A percentile compares a stretch with the other conserved stretches of the same genome.
Conservation (phyloP, 2,888 invertebrate species). For the Hesperia comma region DNA sequence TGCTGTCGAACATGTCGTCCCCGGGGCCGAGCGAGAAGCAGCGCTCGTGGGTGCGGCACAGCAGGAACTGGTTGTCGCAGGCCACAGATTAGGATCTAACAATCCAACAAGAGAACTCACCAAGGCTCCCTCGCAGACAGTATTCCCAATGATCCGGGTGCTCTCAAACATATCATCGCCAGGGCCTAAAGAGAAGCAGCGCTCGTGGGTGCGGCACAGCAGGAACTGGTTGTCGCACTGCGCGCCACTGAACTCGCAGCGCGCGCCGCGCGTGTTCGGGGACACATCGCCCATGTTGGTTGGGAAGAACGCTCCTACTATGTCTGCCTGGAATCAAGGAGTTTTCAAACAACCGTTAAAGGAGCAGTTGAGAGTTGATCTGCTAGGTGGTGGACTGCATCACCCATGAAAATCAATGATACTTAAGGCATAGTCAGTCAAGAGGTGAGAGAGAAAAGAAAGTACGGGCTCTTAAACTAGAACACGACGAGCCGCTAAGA, state of each 20-base stretch:
- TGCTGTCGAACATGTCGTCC: constrained; percentile 92
- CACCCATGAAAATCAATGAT: too few species aligned
- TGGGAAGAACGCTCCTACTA: constrained; percentile 92
- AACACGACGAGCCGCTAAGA: too few species aligned
- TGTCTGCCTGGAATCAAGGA: constrained; percentile 81
- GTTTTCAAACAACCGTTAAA: too few species aligned
- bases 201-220: constrained; percentile 83
- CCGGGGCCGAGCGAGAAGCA: constrained; percentile 93
- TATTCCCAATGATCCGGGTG: constrained; percentile 89
- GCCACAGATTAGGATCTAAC: too few species aligned
- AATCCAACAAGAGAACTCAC: constrained; percentile 52
- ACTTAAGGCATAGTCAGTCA: too few species aligned
- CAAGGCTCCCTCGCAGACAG: constrained; percentile 87
- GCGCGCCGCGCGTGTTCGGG: constrained; percentile 90
- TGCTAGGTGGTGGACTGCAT: too few species aligned
- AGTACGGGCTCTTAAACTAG: too few species aligned
- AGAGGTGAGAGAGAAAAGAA: too few species aligned
- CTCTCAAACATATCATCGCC: constrained; percentile 93
- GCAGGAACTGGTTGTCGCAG: constrained; percentile 87
- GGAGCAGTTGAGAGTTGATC: too few species aligned
- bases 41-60: constrained; percentile 84
- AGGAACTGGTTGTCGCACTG: constrained; percentile 88
- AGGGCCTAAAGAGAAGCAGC: constrained; percentile 91
- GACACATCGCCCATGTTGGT: constrained; percentile 93
- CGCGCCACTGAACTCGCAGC: constrained; percentile 88